These are phyloP conservation scores for Pygoscelis antarcticus DNA, from an alignment of 2,113 vertebrate species.

Conservation along the genomic window DNA sequence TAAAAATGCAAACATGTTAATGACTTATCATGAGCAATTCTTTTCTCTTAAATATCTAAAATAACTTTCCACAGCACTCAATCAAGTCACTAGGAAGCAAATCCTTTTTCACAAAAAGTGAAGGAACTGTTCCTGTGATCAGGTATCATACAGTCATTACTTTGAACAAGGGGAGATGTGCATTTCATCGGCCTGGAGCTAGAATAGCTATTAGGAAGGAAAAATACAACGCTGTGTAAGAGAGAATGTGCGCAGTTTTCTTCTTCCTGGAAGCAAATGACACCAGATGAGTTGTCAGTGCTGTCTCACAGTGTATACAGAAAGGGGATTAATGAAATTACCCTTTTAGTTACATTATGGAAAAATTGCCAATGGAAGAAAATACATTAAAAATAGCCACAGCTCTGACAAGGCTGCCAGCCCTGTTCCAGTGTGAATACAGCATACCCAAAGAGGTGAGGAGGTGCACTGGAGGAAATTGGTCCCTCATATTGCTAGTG, in stretches of 20 bases:
- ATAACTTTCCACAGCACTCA: slow-evolving; percentile 16
- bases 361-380: background rate
- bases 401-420: background rate
- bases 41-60: slow-evolving; percentile 1
- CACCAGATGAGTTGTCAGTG: background rate
- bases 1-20: slow-evolving; percentile 27
- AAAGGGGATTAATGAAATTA: background rate
- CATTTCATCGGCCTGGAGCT: background rate
- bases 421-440: background rate
- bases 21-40: background rate
- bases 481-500: background rate
- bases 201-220: background rate
- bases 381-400: background rate
- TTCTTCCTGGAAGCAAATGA: slow-evolving; percentile 1
- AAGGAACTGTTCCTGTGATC: background rate
- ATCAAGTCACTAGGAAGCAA: background rate
- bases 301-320: background rate
- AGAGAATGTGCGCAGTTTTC: background rate
- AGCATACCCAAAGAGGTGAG: background rate
- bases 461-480: background rate
- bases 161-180: background rate
- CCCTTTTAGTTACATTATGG: background rate
- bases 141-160: background rate
- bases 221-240: background rate
- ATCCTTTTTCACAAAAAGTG: background rate